Evolutionary conservation across 1,140 invertebrate species (phyloP).

Genomic region (Bombus waltoni): DNA sequence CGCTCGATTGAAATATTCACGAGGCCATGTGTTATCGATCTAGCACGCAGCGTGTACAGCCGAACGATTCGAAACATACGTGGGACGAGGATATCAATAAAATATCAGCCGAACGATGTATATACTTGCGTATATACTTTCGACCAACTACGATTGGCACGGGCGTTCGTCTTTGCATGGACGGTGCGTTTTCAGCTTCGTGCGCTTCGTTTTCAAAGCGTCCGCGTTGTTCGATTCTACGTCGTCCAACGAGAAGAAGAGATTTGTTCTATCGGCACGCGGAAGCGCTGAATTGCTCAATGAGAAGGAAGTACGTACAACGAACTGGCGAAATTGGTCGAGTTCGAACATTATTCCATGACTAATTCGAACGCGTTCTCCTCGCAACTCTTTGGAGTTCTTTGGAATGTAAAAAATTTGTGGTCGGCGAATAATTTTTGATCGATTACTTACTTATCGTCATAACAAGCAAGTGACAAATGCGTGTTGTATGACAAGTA

Average conservation of each 20-base stretch:
- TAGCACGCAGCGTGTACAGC: background rate
- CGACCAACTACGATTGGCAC: background rate
- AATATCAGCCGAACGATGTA: conserved; percentile 50
- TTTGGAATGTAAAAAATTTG: fast-evolving
- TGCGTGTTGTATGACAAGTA: no score
- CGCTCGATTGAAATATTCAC: conserved; percentile 57
- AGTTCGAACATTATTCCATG: no score
- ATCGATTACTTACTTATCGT: no score
- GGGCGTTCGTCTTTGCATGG: background rate
- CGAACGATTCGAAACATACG: conserved; percentile 36
- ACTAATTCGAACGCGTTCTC: no score
- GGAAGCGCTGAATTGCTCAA: background rate
- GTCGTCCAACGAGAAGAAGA: background rate
- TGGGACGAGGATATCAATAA: conserved; percentile 46
- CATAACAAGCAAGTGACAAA: no score
- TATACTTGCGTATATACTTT: background rate
- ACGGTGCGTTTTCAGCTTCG: background rate
- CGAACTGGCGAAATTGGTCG: no score
- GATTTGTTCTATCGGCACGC: background rate
- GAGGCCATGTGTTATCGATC: conserved; percentile 55
- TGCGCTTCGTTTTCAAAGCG: background rate
- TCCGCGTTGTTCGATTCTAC: background rate
- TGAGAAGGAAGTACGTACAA: background rate
- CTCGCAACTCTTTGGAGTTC: no score
- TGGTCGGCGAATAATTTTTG: fast-evolving